Evolutionary conservation across 2,113 vertebrate species (phyloP), one percentile per base, ranked within the genome.

Genomic region (Podarcis cretensis): DNA sequence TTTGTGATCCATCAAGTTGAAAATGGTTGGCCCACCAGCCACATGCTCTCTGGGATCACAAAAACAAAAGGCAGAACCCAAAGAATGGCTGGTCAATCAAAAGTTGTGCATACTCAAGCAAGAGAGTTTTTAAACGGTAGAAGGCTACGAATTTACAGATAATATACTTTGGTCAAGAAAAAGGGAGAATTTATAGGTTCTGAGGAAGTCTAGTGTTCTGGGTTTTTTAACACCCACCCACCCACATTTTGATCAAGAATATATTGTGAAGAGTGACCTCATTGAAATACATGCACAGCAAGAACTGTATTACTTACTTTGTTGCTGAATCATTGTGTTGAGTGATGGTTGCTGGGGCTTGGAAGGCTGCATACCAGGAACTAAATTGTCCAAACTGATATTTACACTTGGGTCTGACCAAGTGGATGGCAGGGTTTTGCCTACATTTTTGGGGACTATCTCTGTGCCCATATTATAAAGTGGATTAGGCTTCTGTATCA

Each of bases 351-450:
- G 99, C 85, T 96, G 96, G 20, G 97, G 97, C 94, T 99, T 99
- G 87, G 98, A 98, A 89, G 98, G 98, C 87, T 98, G 98, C 96
- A 98, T 97, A 91, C 99, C 98, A 80, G 98, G 99, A 81, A 97
- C 96, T 95, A 99, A 97, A 96, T 98, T 99, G 97, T 99, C 99
- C 95, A 99, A 97, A 95, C 97, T 99, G 97, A 99, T 99, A 97
- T 99, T 99, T 93, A 99, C 98, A 32, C 98, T 98, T 94, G 97
- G 97, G 95, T 99, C 98, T 83, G 98, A 98, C 99, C 99, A 99
- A 87, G 99, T 99, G 73, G 98, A 97, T 2, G 99, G 99, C 90
- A 99, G 96, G 84, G 97, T 94, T 98, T 99, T 99, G 96, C 96
- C 96, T 93, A 97, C 96, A 2, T 96, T 96, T 92, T 97, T 98